Percentiles rank a stretch among this genome's conserved stretches.
phyloP scores from a whole-genome alignment of 2,888 invertebrate genomes.

The Lasioglossum morio region DNA sequence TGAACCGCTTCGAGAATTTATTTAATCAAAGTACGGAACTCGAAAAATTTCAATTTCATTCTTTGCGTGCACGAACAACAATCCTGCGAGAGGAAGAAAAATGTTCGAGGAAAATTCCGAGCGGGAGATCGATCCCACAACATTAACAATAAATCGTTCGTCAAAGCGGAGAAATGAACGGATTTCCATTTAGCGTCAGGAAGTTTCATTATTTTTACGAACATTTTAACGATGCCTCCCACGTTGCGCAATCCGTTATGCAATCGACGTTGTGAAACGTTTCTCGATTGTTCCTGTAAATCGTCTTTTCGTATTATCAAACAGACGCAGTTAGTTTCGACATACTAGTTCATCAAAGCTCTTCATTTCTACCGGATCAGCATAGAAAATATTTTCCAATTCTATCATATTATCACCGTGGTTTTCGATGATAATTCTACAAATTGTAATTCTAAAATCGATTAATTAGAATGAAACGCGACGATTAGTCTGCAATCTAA shows the following conservation, averaged over 20 bases:
- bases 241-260: conserved; percentile 20
- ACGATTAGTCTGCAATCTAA: not conserved
- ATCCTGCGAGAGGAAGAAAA: not conserved
- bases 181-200: not conserved
- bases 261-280: conserved; percentile 29
- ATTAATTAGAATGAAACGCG: not conserved
- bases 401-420: not conserved
- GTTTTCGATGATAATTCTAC: not conserved
- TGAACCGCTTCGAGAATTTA: not conserved
- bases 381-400: not conserved
- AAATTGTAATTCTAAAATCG: not conserved
- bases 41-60: not conserved
- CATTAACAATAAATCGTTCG: not conserved
- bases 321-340: not conserved
- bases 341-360: not conserved
- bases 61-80: not conserved
- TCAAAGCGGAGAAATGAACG: not conserved
- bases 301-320: not conserved
- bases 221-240: not conserved
- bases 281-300: not conserved
- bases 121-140: not conserved
- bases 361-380: not conserved
- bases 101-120: not conserved
- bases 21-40: not conserved
- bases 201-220: conserved; percentile 19